These are phyloP conservation scores for Drosophila paramelanica DNA, from an alignment of 2,888 invertebrate genomes.

Conservation along the genomic window DNA sequence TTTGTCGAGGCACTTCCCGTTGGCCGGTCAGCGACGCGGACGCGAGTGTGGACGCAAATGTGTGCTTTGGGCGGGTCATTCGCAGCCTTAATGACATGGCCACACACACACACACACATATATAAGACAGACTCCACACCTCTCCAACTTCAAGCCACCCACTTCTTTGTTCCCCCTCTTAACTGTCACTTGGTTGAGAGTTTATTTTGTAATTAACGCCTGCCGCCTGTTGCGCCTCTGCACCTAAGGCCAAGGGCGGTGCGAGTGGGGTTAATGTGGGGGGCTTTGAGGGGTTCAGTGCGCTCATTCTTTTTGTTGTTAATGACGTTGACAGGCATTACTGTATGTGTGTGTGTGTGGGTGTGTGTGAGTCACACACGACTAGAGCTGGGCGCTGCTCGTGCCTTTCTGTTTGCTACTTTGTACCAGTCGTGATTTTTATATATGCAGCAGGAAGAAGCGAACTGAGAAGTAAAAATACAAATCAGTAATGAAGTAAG, in stretches of 20 bases:
- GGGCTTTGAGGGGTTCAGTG: constrained; percentile 2
- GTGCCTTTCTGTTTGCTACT: neutral
- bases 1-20: constrained; percentile 82
- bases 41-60: constrained; percentile 70
- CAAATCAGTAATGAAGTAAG: neutral
- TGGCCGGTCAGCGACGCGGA: constrained; percentile 64
- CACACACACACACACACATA: constrained; percentile 37
- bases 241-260: constrained; percentile 51
- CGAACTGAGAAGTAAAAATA: neutral
- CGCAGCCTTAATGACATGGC: constrained; percentile 76
- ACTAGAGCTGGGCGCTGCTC: constrained; percentile 21
- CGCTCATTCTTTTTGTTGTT: constrained; percentile 63
- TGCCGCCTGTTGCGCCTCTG: constrained; percentile 80
- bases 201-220: constrained; percentile 85
- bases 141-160: neutral
- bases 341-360: constrained; percentile 3
- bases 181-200: constrained; percentile 63
- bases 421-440: constrained; percentile 1
- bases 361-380: constrained; percentile 16
- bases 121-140: neutral
- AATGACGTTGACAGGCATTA: constrained; percentile 69
- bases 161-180: constrained; percentile 1
- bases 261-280: neutral
- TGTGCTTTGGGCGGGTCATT: constrained; percentile 79
- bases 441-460: neutral